Base-by-base conservation (phyloP, 2,888 invertebrate species). In the Bursaphelenchus okinawaensis region DNA sequence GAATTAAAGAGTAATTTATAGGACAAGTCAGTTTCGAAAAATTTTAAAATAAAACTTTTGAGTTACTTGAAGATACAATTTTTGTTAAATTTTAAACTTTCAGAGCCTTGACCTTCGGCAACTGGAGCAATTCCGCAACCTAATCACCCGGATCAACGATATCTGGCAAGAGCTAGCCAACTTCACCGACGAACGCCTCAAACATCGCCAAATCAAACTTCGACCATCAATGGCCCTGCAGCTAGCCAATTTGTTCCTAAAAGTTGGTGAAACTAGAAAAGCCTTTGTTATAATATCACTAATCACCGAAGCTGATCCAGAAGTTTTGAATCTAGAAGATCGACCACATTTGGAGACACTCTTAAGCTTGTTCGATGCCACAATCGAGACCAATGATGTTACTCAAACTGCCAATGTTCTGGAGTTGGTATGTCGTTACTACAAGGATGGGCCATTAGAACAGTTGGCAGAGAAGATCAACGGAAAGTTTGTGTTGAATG, bases 101-200 rank as follows among this genome's bases (percentile, higher is more conserved):
- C 64, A 75, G 76, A 40, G 66, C 1, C 55, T 76, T 7, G 62
- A 59, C 7, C 64, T 66, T 3, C 52, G 51, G 0, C 71, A 75
- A 29, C 66, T 71, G 0, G 74, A 74, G 8, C 67, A 73, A 52
- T 76, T 57, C 68, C 62, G 62, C 2, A 27, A 63, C 4, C 62
- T 76, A 1, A 66, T 76, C 1, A 57, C 63, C 50, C 67, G 68
- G 51, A 27, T 76, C 51, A 72, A 73, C 6, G 66, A 72, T 23
- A 66, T 74, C 20, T 76, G 74, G 75, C 63, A 72, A 12, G 77
- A 78, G 61, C 69, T 72, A 64, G 67, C 71, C 55, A 67, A 69
- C 54, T 74, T 76, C 63, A 72, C 73, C 0, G 68, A 75, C 27
- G 68, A 68, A 20, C 52, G 57, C 19, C 20, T 54, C n/a, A 62